Conservation (phyloP, 2,797 vertebrate genomes). For the Threskiornis aethiopicus region DNA sequence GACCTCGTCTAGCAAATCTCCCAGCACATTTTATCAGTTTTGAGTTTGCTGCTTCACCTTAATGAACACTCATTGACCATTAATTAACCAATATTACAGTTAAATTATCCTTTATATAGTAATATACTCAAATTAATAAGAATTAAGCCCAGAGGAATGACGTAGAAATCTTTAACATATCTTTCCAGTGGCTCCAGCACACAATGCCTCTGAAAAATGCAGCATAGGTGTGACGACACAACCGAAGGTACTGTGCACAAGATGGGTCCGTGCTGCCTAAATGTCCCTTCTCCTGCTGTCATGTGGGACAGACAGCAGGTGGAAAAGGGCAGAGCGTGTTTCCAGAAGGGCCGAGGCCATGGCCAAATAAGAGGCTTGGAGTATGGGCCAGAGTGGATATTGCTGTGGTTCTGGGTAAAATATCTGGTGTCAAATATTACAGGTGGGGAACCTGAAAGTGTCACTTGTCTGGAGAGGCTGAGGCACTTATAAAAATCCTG, state of each 20-base stretch:
- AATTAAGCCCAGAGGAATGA: neutral
- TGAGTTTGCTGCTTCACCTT: neutral
- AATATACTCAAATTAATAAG: neutral
- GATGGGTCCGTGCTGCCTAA: neutral
- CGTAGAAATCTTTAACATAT: neutral
- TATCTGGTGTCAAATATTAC: neutral
- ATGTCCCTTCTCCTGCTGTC: neutral
- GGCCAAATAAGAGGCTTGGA: neutral
- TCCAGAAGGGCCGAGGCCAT: neutral
- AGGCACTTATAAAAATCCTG: neutral
- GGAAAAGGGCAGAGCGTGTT: neutral
- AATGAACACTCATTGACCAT: neutral
- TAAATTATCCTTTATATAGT: neutral
- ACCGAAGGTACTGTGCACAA: no score
- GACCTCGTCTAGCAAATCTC: neutral
- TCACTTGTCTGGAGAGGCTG: neutral
- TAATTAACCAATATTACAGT: neutral
- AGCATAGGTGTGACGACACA: accelerated
- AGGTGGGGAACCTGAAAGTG: neutral
- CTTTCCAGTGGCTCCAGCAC: neutral
- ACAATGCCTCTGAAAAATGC: neutral
- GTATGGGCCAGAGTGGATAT: neutral
- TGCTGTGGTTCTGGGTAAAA: neutral
- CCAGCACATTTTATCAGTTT: neutral
- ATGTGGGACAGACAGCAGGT: neutral